Conservation (phyloP, 2,797 vertebrate genomes). For the Zalophus californianus region DNA sequence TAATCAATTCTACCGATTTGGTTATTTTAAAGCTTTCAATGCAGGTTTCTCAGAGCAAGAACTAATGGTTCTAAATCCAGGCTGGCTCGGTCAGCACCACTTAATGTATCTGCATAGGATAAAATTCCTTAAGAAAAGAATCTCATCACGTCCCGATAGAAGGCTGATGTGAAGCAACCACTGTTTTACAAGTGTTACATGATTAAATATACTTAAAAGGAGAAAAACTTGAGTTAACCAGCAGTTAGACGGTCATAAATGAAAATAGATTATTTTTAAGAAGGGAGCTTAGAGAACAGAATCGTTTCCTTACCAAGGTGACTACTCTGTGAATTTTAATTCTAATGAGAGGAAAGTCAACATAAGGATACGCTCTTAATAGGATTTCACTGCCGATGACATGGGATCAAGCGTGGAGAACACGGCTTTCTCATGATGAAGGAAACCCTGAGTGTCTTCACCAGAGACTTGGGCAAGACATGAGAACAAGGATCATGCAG, state of each 20-base stretch:
- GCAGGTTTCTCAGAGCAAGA: background rate
- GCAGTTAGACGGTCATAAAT: background rate
- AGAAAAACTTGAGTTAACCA: background rate
- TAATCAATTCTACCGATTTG: background rate
- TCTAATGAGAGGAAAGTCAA: background rate
- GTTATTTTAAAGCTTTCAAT: background rate
- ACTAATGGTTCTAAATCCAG: background rate
- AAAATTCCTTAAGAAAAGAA: background rate
- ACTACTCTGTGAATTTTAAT: conserved; percentile 30
- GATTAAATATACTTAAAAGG: conserved; percentile 6
- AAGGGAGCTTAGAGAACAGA: background rate
- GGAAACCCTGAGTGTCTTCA: background rate
- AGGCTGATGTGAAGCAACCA: background rate
- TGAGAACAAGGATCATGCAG: background rate
- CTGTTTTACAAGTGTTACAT: background rate
- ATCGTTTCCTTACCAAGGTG: background rate
- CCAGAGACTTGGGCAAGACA: background rate
- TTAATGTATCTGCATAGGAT: background rate
- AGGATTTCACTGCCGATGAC: background rate
- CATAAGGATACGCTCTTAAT: background rate
- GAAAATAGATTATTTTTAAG: background rate
- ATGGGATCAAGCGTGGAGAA: background rate
- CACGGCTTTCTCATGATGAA: background rate
- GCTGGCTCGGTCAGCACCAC: background rate
- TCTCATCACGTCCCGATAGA: background rate